These are phyloP conservation scores for Pherbina coryleti DNA, from an alignment of 2,888 invertebrate species.

Conservation along the genomic window DNA sequence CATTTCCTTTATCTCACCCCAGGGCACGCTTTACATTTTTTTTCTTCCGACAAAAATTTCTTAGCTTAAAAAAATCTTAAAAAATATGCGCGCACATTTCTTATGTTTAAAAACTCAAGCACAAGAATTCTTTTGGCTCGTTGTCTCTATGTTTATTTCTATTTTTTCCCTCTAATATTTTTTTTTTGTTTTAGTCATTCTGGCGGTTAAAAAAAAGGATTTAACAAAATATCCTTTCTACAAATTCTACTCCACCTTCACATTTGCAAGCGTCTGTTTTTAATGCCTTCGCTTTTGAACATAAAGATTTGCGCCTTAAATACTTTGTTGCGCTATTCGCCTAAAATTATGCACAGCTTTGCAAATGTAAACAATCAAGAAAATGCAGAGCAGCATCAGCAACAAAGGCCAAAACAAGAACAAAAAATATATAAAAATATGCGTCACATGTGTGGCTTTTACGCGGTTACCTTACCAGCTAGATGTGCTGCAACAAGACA, in stretches of 20 bases:
- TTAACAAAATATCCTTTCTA: constrained; percentile 27
- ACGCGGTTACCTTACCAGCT: constrained; percentile 4
- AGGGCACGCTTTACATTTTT: no score
- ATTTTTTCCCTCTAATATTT: background rate
- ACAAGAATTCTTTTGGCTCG: constrained; percentile 17
- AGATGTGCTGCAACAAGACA: background rate
- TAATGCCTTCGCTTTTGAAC: background rate
- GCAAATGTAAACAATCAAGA: background rate
- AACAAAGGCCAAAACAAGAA: background rate
- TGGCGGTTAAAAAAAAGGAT: constrained; percentile 26
- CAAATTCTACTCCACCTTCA: constrained; percentile 14
- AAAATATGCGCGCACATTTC: background rate
- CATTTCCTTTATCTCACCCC: no score
- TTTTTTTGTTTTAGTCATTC: background rate
- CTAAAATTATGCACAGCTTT: constrained; percentile 26
- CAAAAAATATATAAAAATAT: background rate
- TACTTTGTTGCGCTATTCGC: constrained; percentile 20
- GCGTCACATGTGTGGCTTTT: constrained; percentile 29
- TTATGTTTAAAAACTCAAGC: constrained; percentile 10
- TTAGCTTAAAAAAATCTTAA: background rate
- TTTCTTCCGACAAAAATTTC: no score
- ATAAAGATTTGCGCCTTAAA: constrained; percentile 19
- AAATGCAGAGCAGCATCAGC: background rate
- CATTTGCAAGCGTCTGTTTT: background rate
- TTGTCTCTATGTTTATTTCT: background rate